A percentile compares a stretch with the other conserved stretches of the same genome.
Evolutionary conservation across 2,797 vertebrate genomes (phyloP).

Genomic region (Morus bassanus): DNA sequence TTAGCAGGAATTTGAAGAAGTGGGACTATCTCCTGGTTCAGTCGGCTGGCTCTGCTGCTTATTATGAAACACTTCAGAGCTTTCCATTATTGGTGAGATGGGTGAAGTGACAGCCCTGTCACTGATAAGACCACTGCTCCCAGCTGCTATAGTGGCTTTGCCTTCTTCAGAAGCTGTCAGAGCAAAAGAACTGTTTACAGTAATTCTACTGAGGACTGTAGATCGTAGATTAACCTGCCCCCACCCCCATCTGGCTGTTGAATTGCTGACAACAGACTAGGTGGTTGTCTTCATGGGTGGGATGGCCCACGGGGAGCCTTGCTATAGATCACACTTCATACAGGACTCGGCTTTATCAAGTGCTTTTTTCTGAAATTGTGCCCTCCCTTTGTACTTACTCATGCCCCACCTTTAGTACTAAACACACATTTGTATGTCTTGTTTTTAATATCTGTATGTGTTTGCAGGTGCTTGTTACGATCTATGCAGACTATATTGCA

Average conservation of each 20-base stretch:
- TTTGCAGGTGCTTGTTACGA: constrained; percentile 93
- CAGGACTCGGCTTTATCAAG: neutral
- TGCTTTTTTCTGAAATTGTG: neutral
- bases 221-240: neutral
- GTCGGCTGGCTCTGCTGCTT: neutral
- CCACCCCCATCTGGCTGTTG: neutral
- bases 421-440: neutral
- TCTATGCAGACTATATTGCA: constrained; percentile 98
- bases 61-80: neutral
- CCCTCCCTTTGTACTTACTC: neutral
- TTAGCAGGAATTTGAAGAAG: neutral
- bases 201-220: neutral
- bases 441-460: neutral
- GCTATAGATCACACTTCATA: neutral
- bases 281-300: neutral
- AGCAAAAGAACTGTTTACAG: neutral
- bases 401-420: neutral
- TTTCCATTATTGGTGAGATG: neutral
- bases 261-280: neutral
- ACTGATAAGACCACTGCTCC: neutral
- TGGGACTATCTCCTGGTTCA: neutral
- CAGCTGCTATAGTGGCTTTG: neutral
- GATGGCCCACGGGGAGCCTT: neutral
- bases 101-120: neutral
- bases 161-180: neutral